Evolutionary conservation across 2,113 vertebrate species (phyloP), one percentile per base, ranked within the genome.

Genomic region (Onychostruthus taczanowskii): DNA sequence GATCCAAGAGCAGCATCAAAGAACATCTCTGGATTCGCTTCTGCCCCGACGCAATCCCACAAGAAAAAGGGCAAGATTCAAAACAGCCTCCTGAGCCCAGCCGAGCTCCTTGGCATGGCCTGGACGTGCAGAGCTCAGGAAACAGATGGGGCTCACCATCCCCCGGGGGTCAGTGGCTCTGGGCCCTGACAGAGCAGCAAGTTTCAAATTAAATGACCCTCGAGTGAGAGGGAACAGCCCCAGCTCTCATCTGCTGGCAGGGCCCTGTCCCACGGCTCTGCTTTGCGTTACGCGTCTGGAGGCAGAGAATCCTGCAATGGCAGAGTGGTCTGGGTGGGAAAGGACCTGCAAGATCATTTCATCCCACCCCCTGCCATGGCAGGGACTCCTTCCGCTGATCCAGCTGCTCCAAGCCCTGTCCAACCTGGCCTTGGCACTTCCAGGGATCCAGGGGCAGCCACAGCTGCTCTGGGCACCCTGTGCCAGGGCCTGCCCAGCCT

Each of bases 1-100:
- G 78, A 88, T 66, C 94, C 82, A 17, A 93, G 89, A 78, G 85
- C 85, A 73, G 93, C 96, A 95, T 97, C 95, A 95, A 97, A 96
- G 95, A 37, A 46, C 58, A 33, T 56, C 95, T 90, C 91, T 91
- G 96, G 81, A 53, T 85, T 93, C 58, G 22, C 95, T 73, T 73
- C 94, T 95, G 89, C 78, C 89, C 66, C 2, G 14, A 73, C 2
- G 0, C 62, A 47, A 94, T 84, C 87, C 95, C 95, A 91, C 95
- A 87, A 94, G 53, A 93, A 95, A 95, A 69, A 66, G 53, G 46
- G 26, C n/a, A 14, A 94, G 84, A 91, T 89, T 95, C 78, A 87
- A 96, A 96, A 22, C 95, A 95, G 87, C 61, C 93, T 68, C 62
- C 73, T 28, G 61, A 20, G 53, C 26, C 46, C 59, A 17, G 92